Conservation (phyloP, 2,888 invertebrate genomes). For the Drosophila paranaensis region DNA sequence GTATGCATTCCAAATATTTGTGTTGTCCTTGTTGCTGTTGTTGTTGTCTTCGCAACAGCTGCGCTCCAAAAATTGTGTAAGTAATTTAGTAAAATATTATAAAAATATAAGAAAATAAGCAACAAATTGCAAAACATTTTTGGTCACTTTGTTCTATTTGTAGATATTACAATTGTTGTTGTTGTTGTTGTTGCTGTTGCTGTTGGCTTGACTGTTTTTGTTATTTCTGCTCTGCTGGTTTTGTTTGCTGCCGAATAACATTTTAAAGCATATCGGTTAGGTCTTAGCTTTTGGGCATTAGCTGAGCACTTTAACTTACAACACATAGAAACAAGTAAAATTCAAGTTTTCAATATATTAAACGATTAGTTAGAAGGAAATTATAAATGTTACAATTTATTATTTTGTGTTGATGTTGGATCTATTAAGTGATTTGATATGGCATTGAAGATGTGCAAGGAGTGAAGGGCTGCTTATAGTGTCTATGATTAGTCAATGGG, state of each 20-base stretch:
- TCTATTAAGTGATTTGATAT: too few species aligned
- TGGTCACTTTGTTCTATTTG: conserved; percentile 58
- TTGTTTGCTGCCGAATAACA: conserved; percentile 4
- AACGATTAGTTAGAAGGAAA: too few species aligned
- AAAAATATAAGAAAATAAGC: conserved; percentile 53
- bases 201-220: conserved; percentile 3
- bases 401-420: not conserved
- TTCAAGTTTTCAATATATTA: not conserved
- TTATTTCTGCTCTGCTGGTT: conserved; percentile 2
- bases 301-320: conserved; percentile 33
- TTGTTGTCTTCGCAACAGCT: conserved; percentile 59
- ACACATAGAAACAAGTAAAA: conserved; percentile 6
- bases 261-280: not conserved
- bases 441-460: too few species aligned
- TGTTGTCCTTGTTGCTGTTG: conserved; percentile 39
- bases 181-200: conserved; percentile 28
- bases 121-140: conserved; percentile 70
- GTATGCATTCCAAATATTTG: conserved; percentile 61
- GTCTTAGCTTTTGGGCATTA: conserved; percentile 31
- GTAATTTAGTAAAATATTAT: conserved; percentile 76
- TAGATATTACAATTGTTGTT: conserved; percentile 33
- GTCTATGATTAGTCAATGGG: too few species aligned
- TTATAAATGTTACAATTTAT: too few species aligned
- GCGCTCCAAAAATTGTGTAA: conserved; percentile 60
- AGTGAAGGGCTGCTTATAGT: too few species aligned